Conservation (phyloP, 2,888 invertebrate species). For the Philereme transversata region DNA sequence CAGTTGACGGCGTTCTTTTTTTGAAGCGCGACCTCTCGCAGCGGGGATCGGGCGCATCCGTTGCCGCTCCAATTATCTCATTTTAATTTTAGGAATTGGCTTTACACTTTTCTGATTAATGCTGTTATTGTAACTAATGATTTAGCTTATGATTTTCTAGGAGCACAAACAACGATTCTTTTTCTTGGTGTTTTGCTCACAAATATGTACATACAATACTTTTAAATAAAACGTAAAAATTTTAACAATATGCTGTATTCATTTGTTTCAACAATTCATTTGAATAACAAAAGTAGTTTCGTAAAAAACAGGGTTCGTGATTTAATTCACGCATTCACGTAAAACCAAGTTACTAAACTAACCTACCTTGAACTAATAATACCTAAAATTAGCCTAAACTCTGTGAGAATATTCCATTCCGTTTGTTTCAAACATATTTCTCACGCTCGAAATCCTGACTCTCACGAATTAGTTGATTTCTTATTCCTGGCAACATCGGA, state of each 20-base stretch:
- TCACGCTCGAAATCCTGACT: conserved; percentile 74
- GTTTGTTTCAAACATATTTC: conserved; percentile 62
- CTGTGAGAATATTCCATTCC: conserved; percentile 36
- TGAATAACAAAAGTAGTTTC: not conserved
- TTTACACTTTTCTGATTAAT: conserved; percentile 53
- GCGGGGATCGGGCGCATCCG: conserved; percentile 76
- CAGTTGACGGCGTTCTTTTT: conserved; percentile 74
- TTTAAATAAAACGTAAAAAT: no score
- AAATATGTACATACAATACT: not conserved
- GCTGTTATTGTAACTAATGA: conserved; percentile 47
- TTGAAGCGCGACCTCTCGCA: conserved; percentile 75
- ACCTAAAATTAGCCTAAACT: conserved; percentile 25
- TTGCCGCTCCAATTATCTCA: conserved; percentile 72
- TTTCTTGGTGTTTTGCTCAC: not conserved
- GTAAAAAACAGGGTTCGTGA: not conserved
- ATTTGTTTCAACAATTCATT: not conserved
- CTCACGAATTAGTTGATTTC: conserved; percentile 79
- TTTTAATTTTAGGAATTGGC: conserved; percentile 74
- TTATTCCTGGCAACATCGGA: conserved; percentile 74
- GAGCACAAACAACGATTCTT: not conserved
- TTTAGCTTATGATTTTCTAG: conserved; percentile 42
- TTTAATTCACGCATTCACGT: not conserved
- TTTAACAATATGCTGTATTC: not conserved
- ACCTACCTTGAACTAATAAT: conserved; percentile 20
- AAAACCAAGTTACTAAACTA: conserved; percentile 4